Percentiles rank a stretch among this genome's conserved stretches.
phyloP scores from a whole-genome alignment of 2,797 vertebrate species.

The Scarus forsteni region DNA sequence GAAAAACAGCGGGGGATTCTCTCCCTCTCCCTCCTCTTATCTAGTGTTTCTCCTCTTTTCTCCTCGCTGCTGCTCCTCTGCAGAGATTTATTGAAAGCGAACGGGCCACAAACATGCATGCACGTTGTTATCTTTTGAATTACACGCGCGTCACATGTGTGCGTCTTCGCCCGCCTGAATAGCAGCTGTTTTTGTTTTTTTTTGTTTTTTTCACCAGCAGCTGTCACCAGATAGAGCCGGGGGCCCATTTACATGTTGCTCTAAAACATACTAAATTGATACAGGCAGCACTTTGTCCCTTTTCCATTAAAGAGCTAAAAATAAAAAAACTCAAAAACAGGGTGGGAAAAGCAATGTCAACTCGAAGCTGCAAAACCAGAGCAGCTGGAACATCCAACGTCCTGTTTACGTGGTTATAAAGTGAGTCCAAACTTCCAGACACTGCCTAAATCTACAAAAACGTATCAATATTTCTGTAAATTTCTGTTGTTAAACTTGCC shows the following conservation, averaged over 20 bases:
- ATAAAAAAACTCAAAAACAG: conserved; percentile 44
- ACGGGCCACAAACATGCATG: conserved; percentile 28
- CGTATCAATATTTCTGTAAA: too few relatives aligned
- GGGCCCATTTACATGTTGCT: conserved; percentile 44
- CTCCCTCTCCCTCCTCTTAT: conserved; percentile 52
- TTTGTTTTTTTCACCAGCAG: conserved; percentile 8
- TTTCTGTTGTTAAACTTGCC: too few relatives aligned
- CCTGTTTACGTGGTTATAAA: too few relatives aligned
- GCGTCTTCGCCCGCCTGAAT: background rate
- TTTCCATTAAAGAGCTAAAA: conserved; percentile 54
- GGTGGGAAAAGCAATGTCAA: conserved; percentile 28
- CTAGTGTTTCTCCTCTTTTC: conserved; percentile 47
- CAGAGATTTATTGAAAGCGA: conserved; percentile 30
- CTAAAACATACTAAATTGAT: conserved; percentile 37
- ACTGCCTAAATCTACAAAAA: too few relatives aligned
- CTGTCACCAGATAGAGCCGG: conserved; percentile 30
- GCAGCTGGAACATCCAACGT: background rate
- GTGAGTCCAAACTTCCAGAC: too few relatives aligned
- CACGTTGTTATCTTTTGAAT: conserved; percentile 27
- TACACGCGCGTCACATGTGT: background rate
- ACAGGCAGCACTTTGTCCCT: conserved; percentile 45
- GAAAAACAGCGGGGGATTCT: conserved; percentile 75
- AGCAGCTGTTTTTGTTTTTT: conserved; percentile 8
- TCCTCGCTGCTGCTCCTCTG: conserved; percentile 29
- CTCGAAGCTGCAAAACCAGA: conserved; percentile 20